Evolutionary conservation across 2,888 invertebrate genomes (phyloP).

Genomic region (Tetanocera ferruginea): DNA sequence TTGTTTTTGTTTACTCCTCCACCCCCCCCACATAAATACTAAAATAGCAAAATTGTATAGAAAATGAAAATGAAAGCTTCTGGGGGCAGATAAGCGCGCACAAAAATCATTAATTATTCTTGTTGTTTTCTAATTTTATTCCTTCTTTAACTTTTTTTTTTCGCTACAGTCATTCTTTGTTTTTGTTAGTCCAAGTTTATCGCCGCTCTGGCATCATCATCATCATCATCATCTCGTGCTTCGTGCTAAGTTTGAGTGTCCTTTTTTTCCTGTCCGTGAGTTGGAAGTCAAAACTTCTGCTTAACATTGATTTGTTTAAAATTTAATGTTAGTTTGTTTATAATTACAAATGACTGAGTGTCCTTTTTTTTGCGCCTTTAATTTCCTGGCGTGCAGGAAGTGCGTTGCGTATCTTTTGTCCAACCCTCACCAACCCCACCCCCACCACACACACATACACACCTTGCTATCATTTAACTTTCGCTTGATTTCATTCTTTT

Average conservation of each 20-base stretch:
- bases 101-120: constrained; percentile 68
- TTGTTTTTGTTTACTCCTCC: not conserved
- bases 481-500: constrained; percentile 34
- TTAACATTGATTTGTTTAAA: not conserved
- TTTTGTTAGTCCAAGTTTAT: not conserved
- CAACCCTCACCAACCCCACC: not conserved
- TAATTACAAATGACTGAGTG: not conserved
- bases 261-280: not conserved
- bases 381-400: not conserved
- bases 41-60: constrained; percentile 58
- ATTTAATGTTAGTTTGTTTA: not conserved
- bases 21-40: constrained; percentile 38
- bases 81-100: constrained; percentile 60
- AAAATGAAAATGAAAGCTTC: not conserved
- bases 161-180: not conserved
- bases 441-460: not conserved
- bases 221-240: too few relatives aligned
- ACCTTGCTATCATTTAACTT: constrained; percentile 9
- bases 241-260: not conserved
- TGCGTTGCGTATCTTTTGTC: not conserved
- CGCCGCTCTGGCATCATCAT: not conserved
- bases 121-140: constrained; percentile 55
- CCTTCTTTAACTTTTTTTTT: not conserved
- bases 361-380: not conserved
- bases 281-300: too few relatives aligned